Base-by-base conservation (phyloP, 2,113 vertebrate genomes). In the Engystomops pustulosus region DNA sequence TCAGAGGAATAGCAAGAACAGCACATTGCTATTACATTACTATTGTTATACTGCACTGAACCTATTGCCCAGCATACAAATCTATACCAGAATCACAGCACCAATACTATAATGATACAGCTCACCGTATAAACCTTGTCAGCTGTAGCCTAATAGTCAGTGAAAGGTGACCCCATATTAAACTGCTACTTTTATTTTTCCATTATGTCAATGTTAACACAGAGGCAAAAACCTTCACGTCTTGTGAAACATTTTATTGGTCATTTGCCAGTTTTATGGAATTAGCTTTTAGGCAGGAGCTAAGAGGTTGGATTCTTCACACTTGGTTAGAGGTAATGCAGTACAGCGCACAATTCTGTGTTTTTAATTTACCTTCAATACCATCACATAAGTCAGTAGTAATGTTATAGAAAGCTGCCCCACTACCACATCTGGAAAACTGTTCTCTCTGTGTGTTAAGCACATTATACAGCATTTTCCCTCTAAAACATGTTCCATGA, bases 231-330 rank as follows among this genome's bases (percentile, higher is more conserved):
- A n/a, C n/a, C 68, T 23, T 58, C 36, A 32, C 18, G 80, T 18
- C 69, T 60, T 45, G 25, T 72, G 80, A 72, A 82, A 60, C 45
- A 15, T n/a, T 82, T 82, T 72, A 81, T 82, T 71, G 68, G 49
- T 60, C 36, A 71, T 72, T 49, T 27, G 34, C 68, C 68, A 30
- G 60, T 72, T 72, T 82, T 81, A 81, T 70, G 30, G 34, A n/a
- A 38, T 51, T 51, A 53, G 67, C 65, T 55, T 53, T 70, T 45
- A 72, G 60, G n/a, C 23, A 45, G 65, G 30, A 79, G 5, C 77
- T 27, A 41, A 44, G 20, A 62, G 36, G 12, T 6, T 65, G 6
- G 30, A 79, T 65, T 79, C 58, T 10, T 44, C 23, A 44, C 23
- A 44, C 77, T 18, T 41, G n/a, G 38, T 41, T 55, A 23, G 9